These are phyloP conservation scores for Leptopilina syphax DNA, from an alignment of 2,888 invertebrate species.

Conservation along the genomic window DNA sequence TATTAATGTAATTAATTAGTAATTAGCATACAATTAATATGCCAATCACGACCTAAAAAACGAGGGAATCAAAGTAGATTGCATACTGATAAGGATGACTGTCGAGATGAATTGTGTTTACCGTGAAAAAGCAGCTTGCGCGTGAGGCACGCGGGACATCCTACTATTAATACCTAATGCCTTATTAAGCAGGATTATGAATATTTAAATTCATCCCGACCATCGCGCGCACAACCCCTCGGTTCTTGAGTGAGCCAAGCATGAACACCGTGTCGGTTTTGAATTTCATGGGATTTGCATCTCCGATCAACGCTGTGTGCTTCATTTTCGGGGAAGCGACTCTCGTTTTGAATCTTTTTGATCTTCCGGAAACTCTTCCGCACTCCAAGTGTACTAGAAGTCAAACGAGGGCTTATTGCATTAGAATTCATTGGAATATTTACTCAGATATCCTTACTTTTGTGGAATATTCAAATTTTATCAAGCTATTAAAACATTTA, in stretches of 20 bases:
- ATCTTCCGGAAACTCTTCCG: constrained; percentile 27
- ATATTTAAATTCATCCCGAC: constrained; percentile 45
- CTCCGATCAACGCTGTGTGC: constrained; percentile 28
- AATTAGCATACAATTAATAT: not conserved
- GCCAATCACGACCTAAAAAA: not conserved
- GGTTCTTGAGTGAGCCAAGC: constrained; percentile 14
- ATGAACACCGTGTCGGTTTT: constrained; percentile 40
- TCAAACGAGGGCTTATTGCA: constrained; percentile 39
- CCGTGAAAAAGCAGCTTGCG: constrained; percentile 24
- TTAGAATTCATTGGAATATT: constrained; percentile 41
- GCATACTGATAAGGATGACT: not conserved
- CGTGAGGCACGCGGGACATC: constrained; percentile 12
- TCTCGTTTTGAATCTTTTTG: constrained; percentile 36
- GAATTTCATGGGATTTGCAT: constrained; percentile 42
- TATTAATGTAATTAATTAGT: not conserved
- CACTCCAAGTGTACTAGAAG: constrained; percentile 24
- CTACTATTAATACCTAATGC: constrained; percentile 50
- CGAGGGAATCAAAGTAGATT: not conserved
- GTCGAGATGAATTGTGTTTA: not conserved
- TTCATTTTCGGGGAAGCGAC: constrained; percentile 29
- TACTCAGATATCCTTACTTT: constrained; percentile 19
- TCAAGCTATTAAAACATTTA: constrained; percentile 28
- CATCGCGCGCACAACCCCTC: constrained; percentile 32
- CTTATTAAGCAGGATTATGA: constrained; percentile 49
- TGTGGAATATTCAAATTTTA: constrained; percentile 33